These are phyloP conservation scores for Hydrotaea diabolus DNA, from an alignment of 2,888 invertebrate genomes.

Conservation along the genomic window DNA sequence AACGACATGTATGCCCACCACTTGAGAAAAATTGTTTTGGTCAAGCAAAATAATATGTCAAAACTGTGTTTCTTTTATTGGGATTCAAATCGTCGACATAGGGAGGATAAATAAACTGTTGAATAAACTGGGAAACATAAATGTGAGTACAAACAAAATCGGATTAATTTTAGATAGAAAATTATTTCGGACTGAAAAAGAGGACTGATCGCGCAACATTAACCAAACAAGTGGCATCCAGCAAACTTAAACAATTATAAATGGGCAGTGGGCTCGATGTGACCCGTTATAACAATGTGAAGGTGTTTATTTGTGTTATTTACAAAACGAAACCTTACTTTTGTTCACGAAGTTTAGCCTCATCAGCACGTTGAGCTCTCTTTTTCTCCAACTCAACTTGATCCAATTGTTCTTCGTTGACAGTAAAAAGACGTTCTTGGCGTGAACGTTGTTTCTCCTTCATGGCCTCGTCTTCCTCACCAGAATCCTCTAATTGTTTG, in stretches of 20 bases:
- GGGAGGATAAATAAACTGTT: background rate
- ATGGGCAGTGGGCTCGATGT: background rate
- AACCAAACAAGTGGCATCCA: no score
- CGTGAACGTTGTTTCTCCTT: conserved; percentile 85
- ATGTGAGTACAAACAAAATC: background rate
- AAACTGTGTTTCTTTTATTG: background rate
- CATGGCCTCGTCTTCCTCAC: conserved; percentile 82
- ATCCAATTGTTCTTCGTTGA: conserved; percentile 79
- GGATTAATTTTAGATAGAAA: background rate
- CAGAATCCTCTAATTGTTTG: conserved; percentile 83
- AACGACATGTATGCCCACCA: no score
- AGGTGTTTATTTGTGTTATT: conserved; percentile 1
- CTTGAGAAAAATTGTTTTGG: background rate
- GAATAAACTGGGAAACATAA: background rate
- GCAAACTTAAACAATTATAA: background rate
- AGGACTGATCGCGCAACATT: no score
- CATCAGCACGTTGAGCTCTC: conserved; percentile 82
- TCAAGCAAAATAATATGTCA: background rate
- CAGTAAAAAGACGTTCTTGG: conserved; percentile 83
- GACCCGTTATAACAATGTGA: background rate
- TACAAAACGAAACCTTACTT: conserved; percentile 71
- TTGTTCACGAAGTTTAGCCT: conserved; percentile 81
- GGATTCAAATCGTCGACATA: background rate
- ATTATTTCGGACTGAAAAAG: background rate
- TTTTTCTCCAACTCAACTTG: conserved; percentile 81